These are phyloP conservation scores for Cuniculus paca DNA, from an alignment of 2,797 vertebrate species.

Conservation along the genomic window DNA sequence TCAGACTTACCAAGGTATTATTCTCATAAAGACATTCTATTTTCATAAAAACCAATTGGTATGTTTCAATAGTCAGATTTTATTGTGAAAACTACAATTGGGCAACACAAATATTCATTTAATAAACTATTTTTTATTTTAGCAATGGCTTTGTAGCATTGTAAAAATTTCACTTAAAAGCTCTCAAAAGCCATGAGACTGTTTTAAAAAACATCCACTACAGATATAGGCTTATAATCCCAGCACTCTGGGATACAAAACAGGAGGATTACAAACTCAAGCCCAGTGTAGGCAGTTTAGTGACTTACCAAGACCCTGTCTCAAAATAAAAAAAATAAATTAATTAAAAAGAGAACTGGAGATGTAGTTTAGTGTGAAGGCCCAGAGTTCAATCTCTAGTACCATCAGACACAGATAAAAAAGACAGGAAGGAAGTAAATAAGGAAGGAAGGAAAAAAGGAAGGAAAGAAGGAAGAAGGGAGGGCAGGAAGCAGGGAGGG, in stretches of 20 bases:
- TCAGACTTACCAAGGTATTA: neutral
- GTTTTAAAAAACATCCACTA: neutral
- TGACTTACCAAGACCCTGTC: neutral
- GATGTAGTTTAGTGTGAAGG: neutral
- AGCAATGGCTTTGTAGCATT: neutral
- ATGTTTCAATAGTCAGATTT: neutral
- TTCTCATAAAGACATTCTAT: conserved; percentile 8
- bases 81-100: conserved; percentile 11
- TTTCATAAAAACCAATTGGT: conserved; percentile 42
- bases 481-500: accelerated
- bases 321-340: neutral
- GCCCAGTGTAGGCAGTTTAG: neutral
- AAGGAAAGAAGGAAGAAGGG: accelerated
- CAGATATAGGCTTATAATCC: neutral
- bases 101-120: conserved; percentile 51
- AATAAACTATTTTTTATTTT: neutral
- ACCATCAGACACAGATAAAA: neutral
- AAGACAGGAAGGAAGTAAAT: neutral
- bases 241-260: neutral
- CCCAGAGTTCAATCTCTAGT: neutral
- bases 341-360: neutral
- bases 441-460: neutral
- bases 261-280: neutral
- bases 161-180: conserved; percentile 40
- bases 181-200: conserved; percentile 14